Conservation (phyloP, 2,113 vertebrate species). For the Spermophilus dauricus region DNA sequence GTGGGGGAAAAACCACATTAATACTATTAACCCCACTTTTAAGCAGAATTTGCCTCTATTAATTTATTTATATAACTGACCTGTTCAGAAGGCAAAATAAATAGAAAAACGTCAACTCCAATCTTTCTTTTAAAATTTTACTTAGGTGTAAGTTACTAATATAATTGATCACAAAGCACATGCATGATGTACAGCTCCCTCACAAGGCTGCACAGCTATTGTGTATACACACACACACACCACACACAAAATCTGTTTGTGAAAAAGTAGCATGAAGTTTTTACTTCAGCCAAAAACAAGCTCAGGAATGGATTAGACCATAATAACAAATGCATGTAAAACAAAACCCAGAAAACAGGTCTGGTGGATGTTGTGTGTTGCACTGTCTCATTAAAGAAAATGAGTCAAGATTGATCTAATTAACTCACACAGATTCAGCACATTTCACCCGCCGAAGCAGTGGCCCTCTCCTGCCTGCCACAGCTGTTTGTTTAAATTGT, state of each 20-base stretch:
- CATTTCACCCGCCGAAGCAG: constrained; percentile 41
- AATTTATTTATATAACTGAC: constrained; percentile 73
- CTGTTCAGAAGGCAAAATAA: constrained; percentile 59
- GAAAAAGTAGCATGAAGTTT: background rate
- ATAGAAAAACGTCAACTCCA: background rate
- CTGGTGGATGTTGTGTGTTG: background rate
- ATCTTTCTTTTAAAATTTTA: background rate
- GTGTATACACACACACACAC: background rate
- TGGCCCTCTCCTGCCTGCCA: constrained; percentile 59
- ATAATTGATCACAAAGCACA: background rate
- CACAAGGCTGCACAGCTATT: too few species aligned
- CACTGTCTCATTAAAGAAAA: constrained; percentile 80
- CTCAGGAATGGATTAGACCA: background rate
- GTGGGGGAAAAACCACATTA: constrained; percentile 73
- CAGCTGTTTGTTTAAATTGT: constrained; percentile 63
- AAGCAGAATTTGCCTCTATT: constrained; percentile 81
- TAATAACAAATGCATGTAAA: background rate
- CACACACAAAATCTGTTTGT: background rate
- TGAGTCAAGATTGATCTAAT: constrained; percentile 83
- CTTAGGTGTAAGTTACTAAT: background rate
- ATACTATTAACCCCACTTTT: constrained; percentile 79
- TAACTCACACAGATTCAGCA: constrained; percentile 71
- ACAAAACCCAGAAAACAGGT: constrained; percentile 74
- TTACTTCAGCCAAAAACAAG: background rate
- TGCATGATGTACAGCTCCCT: background rate